These are phyloP conservation scores for Steinernema hermaphroditum DNA, from an alignment of 2,888 invertebrate genomes.

Conservation along the genomic window DNA sequence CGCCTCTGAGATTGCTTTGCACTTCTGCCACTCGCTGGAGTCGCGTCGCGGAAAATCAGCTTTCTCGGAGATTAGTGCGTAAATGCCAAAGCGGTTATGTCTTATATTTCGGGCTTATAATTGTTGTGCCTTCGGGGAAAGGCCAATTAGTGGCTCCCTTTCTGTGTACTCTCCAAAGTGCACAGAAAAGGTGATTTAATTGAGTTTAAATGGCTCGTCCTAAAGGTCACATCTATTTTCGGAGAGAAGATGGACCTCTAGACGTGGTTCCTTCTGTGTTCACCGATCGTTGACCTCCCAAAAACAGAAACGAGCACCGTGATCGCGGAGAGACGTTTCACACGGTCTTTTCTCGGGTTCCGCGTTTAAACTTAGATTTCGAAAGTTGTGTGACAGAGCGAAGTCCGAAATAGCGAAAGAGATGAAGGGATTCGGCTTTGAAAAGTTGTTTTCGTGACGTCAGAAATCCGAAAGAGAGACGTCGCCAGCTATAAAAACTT, in stretches of 20 bases:
- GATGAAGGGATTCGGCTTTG: slow-evolving; percentile 7
- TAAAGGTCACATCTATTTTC: background rate
- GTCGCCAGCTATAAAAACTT: slow-evolving; percentile 13
- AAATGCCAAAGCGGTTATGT: background rate
- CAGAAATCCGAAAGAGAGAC: slow-evolving; percentile 3
- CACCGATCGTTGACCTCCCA: too few relatives aligned
- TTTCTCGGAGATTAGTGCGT: too few relatives aligned
- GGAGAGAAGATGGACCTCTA: background rate
- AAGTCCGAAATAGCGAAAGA: background rate
- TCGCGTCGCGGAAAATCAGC: too few relatives aligned
- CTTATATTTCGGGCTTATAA: background rate
- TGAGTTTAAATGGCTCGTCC: background rate
- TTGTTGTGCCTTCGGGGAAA: background rate
- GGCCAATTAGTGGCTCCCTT: background rate
- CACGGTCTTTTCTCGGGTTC: background rate
- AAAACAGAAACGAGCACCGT: too few relatives aligned
- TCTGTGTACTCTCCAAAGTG: background rate
- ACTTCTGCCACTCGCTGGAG: too few relatives aligned
- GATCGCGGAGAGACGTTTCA: background rate
- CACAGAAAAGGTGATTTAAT: background rate
- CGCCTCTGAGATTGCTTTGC: too few relatives aligned
- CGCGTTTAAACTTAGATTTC: background rate
- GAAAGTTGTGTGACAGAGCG: background rate
- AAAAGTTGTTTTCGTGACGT: slow-evolving; percentile 13
- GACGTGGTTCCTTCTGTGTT: too few relatives aligned